These are phyloP conservation scores for Sebastes minor DNA, from an alignment of 2,797 vertebrate genomes.

Conservation along the genomic window DNA sequence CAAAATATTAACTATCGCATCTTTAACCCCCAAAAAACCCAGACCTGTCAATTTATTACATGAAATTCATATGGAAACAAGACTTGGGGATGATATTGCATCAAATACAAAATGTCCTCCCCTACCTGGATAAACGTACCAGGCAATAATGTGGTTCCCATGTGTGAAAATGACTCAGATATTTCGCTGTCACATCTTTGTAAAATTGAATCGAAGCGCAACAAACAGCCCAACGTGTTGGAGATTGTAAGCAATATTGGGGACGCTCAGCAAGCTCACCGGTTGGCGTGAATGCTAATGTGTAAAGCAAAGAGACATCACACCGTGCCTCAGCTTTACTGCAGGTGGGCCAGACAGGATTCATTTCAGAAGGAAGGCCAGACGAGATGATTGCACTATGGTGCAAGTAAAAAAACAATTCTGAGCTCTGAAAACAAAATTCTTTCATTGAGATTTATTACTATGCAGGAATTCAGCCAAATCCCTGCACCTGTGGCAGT, in stretches of 20 bases:
- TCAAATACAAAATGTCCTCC: not conserved
- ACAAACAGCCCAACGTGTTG: constrained; percentile 27
- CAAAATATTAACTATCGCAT: not conserved
- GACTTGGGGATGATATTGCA: not conserved
- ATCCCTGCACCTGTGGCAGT: constrained; percentile 47
- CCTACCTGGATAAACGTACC: not conserved
- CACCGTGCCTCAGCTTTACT: constrained; percentile 34
- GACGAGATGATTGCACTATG: constrained; percentile 58
- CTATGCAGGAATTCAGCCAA: constrained; percentile 59
- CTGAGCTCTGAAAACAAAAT: constrained; percentile 59
- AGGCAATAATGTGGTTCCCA: not conserved
- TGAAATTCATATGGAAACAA: not conserved
- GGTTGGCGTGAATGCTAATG: constrained; percentile 49
- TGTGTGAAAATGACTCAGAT: constrained; percentile 17
- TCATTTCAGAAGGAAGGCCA: constrained; percentile 44
- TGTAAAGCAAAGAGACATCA: constrained; percentile 38
- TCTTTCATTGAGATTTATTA: constrained; percentile 56
- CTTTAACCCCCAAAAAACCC: not conserved
- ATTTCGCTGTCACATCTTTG: not conserved
- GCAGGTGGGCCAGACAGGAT: constrained; percentile 44
- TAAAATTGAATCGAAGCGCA: constrained; percentile 22
- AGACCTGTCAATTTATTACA: not conserved
- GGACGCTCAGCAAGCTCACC: not conserved
- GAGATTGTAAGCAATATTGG: constrained; percentile 21
- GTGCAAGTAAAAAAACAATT: constrained; percentile 48